Percentiles rank a stretch among this genome's conserved stretches.
Evolutionary conservation across 2,797 vertebrate genomes (phyloP).

Genomic region (Todus mexicanus): DNA sequence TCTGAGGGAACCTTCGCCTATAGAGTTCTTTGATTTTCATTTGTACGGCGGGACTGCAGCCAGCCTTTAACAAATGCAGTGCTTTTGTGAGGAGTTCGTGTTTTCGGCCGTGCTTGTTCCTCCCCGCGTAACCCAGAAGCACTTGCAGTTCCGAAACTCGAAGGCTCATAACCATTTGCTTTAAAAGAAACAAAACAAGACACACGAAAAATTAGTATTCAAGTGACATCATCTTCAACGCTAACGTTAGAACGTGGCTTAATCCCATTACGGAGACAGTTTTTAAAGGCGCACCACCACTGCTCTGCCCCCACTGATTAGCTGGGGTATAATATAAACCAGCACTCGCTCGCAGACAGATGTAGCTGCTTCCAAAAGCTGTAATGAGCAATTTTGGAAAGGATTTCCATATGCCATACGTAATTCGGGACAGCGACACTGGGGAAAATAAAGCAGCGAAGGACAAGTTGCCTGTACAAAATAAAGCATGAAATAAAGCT

Average conservation of each 20-base stretch:
- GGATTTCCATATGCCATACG: not conserved
- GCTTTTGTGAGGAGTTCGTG: constrained; percentile 98
- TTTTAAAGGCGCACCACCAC: not conserved
- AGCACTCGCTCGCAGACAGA: not conserved
- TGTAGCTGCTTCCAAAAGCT: not conserved
- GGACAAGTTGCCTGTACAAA: not conserved
- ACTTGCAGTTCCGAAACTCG: constrained; percentile 98
- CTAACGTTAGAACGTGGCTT: not conserved
- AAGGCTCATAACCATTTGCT: constrained; percentile 99
- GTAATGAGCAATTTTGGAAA: not conserved
- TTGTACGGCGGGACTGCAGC: constrained; percentile 96
- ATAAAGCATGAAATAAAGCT: too few relatives aligned
- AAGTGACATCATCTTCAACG: not conserved
- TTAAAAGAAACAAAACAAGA: constrained; percentile 67
- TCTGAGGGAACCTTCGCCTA: constrained; percentile 93
- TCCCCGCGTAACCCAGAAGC: constrained; percentile 94
- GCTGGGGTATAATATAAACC: not conserved
- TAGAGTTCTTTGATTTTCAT: constrained; percentile 99
- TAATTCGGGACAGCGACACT: not conserved
- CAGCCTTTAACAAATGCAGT: constrained; percentile 92
- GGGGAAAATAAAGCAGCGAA: rapidly evolving
- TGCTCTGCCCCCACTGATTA: not conserved
- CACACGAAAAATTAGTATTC: constrained; percentile 40
- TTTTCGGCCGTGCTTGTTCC: constrained; percentile 98
- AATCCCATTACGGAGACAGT: not conserved